Base-by-base conservation (phyloP, 2,888 invertebrate species). In the Lasioglossum oenotherae region DNA sequence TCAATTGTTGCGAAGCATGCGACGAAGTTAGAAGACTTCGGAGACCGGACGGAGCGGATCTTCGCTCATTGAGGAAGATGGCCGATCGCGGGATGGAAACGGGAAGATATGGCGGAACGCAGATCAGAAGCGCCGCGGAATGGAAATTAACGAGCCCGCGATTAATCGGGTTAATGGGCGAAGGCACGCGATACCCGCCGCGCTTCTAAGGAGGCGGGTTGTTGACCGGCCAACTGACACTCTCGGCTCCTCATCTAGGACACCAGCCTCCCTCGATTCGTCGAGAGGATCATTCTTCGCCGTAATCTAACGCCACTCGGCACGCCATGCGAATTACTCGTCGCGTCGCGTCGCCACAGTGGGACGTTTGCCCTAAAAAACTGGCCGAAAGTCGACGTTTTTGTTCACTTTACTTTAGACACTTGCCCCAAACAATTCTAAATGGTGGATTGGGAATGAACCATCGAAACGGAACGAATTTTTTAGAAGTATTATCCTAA, bases 101-200 rank as follows among this genome's bases (percentile, higher is more conserved):
- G 49, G 38, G 74, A 49, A 71, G 64, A 78, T 44, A 82, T 60
- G 86, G 74, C 74, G 78, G 80, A 87, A 84, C 76, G 87, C 89
- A 88, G 89, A 90, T 89, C 85, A 90, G 89, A 90, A 87, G 88
- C 76, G 87, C 84, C 88, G 89, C 84, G 90, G 78, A 88, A 91
- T 90, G 87, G 87, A 91, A 93, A 93, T 93, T 92, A 93, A 93
- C 92, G 91, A 92, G 93, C 91, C 88, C 89, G 81, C 90, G 91
- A 93, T 93, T 93, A 93, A 93, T 92, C 92, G 92, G 93, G 93
- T 93, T 93, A 93, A 93, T 92, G 92, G 90, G 90, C 86, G 89
- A 87, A 89, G 86, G 87, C 92, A 92, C 93, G 92, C 92, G 90
- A 93, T 91, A 91, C 85, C 84, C 89, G 80, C 87, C 87, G 77